Conservation (phyloP, 2,113 vertebrate species). For the Menidia beryllina region DNA sequence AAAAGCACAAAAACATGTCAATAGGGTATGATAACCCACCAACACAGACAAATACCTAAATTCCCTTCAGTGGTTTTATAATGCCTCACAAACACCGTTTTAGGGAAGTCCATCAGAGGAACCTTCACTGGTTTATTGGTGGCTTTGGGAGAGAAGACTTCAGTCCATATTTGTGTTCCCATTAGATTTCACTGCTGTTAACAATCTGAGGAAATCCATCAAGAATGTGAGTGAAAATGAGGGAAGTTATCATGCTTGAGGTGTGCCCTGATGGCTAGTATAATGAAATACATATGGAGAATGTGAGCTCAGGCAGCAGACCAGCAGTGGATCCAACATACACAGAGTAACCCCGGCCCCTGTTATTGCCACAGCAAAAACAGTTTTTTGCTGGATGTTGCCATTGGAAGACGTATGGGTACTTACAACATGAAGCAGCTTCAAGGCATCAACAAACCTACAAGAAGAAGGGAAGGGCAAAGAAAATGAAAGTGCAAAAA, state of each 20-base stretch:
- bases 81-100: neutral
- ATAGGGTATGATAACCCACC: neutral
- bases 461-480: neutral
- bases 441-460: conserved; percentile 98
- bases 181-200: conserved; percentile 4
- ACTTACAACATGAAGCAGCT: conserved; percentile 98
- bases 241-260: conserved; percentile 30
- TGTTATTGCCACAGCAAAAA: conserved; percentile 18
- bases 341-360: conserved; percentile 15
- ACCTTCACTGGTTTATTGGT: neutral
- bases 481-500: neutral
- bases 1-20: too few species aligned
- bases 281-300: conserved; percentile 69
- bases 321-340: conserved; percentile 13
- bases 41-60: neutral
- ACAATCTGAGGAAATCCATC: conserved; percentile 21
- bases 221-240: conserved; percentile 50
- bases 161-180: neutral
- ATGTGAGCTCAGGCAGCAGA: conserved; percentile 29
- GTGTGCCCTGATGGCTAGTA: conserved; percentile 26
- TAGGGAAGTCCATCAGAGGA: conserved; percentile 2
- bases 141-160: neutral
- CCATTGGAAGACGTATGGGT: conserved; percentile 30
- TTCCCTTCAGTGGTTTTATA: neutral
- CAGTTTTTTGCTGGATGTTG: neutral